A percentile compares a stretch with the other conserved stretches of the same genome.
Evolutionary conservation across 2,113 vertebrate species (phyloP).

Genomic region (Charina bottae): DNA sequence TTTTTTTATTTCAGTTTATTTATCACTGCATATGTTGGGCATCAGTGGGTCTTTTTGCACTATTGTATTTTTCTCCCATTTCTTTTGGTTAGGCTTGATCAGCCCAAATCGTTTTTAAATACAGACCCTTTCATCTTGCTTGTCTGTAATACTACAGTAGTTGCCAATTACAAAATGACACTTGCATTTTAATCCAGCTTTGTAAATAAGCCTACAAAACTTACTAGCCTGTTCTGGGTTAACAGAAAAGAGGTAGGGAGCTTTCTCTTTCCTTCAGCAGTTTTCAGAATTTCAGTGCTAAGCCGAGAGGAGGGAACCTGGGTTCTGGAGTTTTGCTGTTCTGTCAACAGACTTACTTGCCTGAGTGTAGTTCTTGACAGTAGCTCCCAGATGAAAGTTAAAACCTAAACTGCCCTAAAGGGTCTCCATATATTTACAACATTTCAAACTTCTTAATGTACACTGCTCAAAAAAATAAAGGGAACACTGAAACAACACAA

Average conservation of each 20-base stretch:
- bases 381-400: background rate
- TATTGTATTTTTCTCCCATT: background rate
- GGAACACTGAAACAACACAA: too few relatives aligned
- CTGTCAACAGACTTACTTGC: background rate
- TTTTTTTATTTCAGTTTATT: background rate
- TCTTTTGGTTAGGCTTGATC: background rate
- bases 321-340: background rate
- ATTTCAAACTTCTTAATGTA: background rate
- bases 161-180: background rate
- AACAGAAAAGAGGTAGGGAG: background rate
- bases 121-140: background rate
- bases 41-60: background rate
- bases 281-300: background rate
- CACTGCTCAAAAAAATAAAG: too few relatives aligned
- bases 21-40: background rate
- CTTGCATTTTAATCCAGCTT: background rate
- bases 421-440: background rate
- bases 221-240: background rate
- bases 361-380: background rate
- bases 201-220: background rate
- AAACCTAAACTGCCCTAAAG: background rate
- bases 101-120: background rate
- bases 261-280: background rate
- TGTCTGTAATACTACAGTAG: background rate
- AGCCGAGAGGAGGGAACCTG: background rate